Conservation (phyloP, 2,888 invertebrate species). For the Aquatica leii region DNA sequence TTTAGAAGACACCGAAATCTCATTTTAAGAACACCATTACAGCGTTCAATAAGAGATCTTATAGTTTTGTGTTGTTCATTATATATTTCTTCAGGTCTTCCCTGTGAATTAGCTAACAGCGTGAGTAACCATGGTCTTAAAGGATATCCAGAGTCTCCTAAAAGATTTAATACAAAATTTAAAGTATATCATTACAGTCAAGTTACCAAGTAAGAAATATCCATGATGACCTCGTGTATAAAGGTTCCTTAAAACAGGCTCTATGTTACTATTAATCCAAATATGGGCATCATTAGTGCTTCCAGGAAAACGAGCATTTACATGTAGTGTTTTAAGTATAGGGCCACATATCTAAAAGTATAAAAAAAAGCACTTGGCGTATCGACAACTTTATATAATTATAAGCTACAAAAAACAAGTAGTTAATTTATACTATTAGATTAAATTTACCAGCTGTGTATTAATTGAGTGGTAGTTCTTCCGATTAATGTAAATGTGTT, state of each 20-base stretch:
- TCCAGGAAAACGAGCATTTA: conserved; percentile 47
- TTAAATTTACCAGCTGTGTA: conserved; percentile 24
- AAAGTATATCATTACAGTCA: neutral
- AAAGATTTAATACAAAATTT: neutral
- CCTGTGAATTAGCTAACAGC: conserved; percentile 28
- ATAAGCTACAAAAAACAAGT: too few species aligned
- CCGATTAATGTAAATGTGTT: conserved; percentile 28
- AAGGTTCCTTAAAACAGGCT: conserved; percentile 33
- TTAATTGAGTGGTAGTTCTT: conserved; percentile 35
- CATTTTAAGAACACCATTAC: conserved; percentile 37
- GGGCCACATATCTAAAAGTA: conserved; percentile 43
- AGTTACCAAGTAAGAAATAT: conserved; percentile 35
- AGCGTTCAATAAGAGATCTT: conserved; percentile 37
- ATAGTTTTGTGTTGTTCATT: conserved; percentile 34
- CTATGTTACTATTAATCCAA: conserved; percentile 41
- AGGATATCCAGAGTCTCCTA: conserved; percentile 46
- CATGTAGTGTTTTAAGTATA: conserved; percentile 40
- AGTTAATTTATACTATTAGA: neutral
- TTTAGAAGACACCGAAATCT: conserved; percentile 44
- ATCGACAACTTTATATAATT: too few species aligned
- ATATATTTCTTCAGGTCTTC: conserved; percentile 31
- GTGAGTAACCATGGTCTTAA: conserved; percentile 45
- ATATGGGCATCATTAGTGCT: conserved; percentile 45
- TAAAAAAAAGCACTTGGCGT: neutral
- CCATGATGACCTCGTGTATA: conserved; percentile 26